phyloP scores from a whole-genome alignment of 1,140 invertebrate species.

The Dinoponera quadriceps region DNA sequence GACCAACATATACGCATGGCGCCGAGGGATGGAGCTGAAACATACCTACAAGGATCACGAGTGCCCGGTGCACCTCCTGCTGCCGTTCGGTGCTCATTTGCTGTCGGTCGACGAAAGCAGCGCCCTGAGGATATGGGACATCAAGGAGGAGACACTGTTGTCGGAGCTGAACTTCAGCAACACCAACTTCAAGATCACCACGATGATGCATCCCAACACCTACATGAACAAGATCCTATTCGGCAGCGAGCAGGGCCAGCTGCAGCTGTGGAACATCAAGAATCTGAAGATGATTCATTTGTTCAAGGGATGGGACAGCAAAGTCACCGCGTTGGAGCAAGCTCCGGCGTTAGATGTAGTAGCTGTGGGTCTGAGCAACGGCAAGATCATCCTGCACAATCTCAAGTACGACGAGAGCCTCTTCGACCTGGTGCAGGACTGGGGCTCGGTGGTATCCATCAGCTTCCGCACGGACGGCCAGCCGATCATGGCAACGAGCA shows the following conservation, averaged over 20 bases:
- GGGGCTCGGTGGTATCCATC: conserved; percentile 94
- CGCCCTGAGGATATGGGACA: conserved; percentile 94
- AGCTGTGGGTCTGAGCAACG: conserved; percentile 93
- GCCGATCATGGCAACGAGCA: conserved; percentile 95
- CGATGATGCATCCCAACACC: conserved; percentile 94
- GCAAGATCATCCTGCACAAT: conserved; percentile 95
- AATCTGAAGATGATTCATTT: conserved; percentile 92
- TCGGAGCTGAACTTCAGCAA: conserved; percentile 90
- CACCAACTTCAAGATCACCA: conserved; percentile 91
- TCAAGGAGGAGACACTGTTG: conserved; percentile 90
- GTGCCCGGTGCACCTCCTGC: conserved; percentile 90
- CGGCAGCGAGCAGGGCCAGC: conserved; percentile 93
- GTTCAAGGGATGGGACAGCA: conserved; percentile 92
- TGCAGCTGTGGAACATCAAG: conserved; percentile 97
- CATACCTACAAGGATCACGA: conserved; percentile 93
- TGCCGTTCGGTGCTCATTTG: conserved; percentile 95
- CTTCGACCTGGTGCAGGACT: conserved; percentile 96
- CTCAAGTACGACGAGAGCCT: conserved; percentile 92
- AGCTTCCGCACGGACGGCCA: conserved; percentile 95
- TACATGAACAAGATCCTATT: conserved; percentile 98
- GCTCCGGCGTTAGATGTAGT: conserved; percentile 96
- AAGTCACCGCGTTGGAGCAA: conserved; percentile 91
- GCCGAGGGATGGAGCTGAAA: conserved; percentile 93
- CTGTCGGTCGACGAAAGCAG: conserved; percentile 94
- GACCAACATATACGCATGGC: conserved; percentile 94